A percentile compares a stretch with the other conserved stretches of the same genome.
Evolutionary conservation across 2,888 invertebrate species (phyloP).

Genomic region (Xestia sexstrigata): DNA sequence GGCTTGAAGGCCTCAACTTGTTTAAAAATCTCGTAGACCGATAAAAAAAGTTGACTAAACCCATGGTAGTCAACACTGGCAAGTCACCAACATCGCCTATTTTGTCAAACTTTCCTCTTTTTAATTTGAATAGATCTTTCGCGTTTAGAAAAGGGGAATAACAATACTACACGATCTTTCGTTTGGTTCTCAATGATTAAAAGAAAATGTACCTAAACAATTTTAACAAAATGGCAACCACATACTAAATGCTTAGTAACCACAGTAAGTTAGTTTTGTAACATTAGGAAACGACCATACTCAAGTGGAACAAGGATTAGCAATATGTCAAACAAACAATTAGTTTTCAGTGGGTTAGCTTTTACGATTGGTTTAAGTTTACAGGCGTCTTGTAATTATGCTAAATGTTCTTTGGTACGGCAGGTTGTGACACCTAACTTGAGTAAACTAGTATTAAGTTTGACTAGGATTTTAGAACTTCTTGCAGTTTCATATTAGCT

Average conservation of each 20-base stretch:
- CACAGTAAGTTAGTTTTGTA: slow-evolving; percentile 1
- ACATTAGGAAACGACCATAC: not conserved
- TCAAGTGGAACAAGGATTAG: slow-evolving; percentile 9
- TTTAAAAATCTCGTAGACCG: not conserved
- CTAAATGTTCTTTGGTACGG: slow-evolving; percentile 15
- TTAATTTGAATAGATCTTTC: not conserved
- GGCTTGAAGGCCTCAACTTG: not conserved
- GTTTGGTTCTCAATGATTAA: not conserved
- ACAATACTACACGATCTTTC: not conserved
- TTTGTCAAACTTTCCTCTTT: not conserved
- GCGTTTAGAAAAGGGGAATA: not conserved
- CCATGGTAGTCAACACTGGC: not conserved
- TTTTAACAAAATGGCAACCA: not conserved
- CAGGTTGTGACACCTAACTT: not conserved
- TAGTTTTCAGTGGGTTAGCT: slow-evolving; percentile 32
- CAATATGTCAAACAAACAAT: slow-evolving; percentile 21
- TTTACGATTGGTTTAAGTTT: slow-evolving; percentile 30
- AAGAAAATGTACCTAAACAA: not conserved
- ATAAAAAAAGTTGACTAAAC: too few species aligned
- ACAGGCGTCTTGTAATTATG: slow-evolving; percentile 10
- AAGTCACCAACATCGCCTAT: not conserved
- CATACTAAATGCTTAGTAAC: not conserved
- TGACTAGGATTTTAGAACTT: not conserved
- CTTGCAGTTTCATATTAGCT: not conserved
- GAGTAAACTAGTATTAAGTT: not conserved